Evolutionary conservation across 2,888 invertebrate species (phyloP), one percentile per base, ranked within the genome.

Genomic region (Tipula confusa): DNA sequence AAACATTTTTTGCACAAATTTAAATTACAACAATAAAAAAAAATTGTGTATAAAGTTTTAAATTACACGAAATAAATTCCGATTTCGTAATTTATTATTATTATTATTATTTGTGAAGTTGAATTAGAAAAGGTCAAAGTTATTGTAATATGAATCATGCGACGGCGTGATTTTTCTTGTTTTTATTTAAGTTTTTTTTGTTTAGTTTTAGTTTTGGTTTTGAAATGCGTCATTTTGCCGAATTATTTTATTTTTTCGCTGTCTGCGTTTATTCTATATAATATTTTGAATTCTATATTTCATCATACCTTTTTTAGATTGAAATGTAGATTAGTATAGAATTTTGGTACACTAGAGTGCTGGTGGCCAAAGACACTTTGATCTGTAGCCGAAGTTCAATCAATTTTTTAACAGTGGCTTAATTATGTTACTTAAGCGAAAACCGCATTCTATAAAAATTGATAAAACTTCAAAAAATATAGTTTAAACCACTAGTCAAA

Each of bases 1-100:
- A 48, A 48, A 64, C 64, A 64, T 64, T 64, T 64, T 64, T 64
- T 64, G 64, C 64, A 24, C 64, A 64, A 64, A 64, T 64, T 64
- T 64, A 24, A 24, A 24, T 64, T 64, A 64, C 13, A 43, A 43
- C 43, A n/a, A n/a, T n/a, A n/a, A n/a, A n/a, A n/a, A n/a, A n/a
- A n/a, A n/a, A n/a, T n/a, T n/a, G n/a, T 43, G n/a, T 13, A 43
- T 15, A 43, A 64, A 64, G 64, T 64, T 64, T 64, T 64, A 64
- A 64, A 64, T 64, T 64, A 64, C 64, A 64, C 64, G 64, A 64
- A 64, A 64, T 64, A 64, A 64, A 64, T 64, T 64, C 64, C 64
- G 64, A 64, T 64, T 64, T 64, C 64, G 24, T 64, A 64, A 64
- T 64, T 64, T 64, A 64, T 64, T 64, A 43, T 43, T 43, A 64